Evolutionary conservation across 2,888 invertebrate genomes (phyloP).

Genomic region (Coronaproctus castanopsis): DNA sequence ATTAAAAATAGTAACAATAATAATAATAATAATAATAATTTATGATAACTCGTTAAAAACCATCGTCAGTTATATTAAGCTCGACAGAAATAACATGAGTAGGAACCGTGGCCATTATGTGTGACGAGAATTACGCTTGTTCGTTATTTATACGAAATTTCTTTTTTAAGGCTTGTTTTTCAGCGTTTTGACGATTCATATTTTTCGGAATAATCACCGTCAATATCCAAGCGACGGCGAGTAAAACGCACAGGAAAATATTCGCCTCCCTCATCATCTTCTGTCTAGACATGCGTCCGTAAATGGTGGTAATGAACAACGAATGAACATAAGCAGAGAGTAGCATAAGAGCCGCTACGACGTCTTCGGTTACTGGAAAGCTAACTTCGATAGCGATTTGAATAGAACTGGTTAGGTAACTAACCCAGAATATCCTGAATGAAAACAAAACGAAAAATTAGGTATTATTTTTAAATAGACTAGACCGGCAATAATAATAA

Average conservation of each 20-base stretch:
- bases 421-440: background rate
- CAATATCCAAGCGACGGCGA: background rate
- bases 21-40: too few relatives aligned
- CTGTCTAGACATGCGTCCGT: background rate
- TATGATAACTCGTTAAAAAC: too few relatives aligned
- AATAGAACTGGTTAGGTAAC: background rate
- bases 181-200: background rate
- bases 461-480: too few relatives aligned
- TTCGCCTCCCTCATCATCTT: background rate
- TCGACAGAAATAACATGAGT: too few relatives aligned
- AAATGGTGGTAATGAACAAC: background rate
- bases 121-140: too few relatives aligned
- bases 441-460: too few relatives aligned
- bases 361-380: background rate
- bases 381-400: background rate
- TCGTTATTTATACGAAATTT: too few relatives aligned
- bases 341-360: background rate
- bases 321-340: background rate
- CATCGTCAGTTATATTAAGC: too few relatives aligned
- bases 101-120: too few relatives aligned
- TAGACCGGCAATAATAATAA: too few relatives aligned
- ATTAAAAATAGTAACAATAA: too few relatives aligned
- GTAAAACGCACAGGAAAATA: background rate
- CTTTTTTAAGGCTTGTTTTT: background rate
- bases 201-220: background rate